Conservation (phyloP, 2,888 invertebrate genomes). For the Amiota communis region DNA sequence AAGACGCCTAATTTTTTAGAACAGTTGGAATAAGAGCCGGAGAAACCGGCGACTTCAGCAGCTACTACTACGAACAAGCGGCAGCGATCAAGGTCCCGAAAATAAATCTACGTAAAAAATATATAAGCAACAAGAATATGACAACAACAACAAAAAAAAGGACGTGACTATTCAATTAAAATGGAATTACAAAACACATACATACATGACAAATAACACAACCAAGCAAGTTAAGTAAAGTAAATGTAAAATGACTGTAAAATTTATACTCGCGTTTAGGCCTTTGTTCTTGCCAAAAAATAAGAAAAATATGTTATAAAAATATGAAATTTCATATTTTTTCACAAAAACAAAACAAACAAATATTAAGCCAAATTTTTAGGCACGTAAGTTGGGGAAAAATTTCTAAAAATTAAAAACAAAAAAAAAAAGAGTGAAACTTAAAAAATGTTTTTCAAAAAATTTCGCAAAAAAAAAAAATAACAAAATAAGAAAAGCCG, state of each 20-base stretch:
- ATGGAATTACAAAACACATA: slow-evolving; percentile 30
- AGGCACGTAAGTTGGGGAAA: slow-evolving; percentile 8
- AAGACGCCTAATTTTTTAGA: slow-evolving; percentile 99
- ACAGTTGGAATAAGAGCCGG: slow-evolving; percentile 86
- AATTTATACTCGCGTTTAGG: slow-evolving; percentile 79
- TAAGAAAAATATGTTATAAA: neutral
- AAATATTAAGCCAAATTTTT: slow-evolving; percentile 28
- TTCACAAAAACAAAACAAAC: slow-evolving; percentile 45
- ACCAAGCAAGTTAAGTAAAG: neutral
- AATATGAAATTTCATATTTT: slow-evolving; percentile 40
- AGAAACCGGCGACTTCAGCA: slow-evolving; percentile 51
- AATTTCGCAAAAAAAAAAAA: slow-evolving; percentile 45
- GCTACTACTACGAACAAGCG: slow-evolving; percentile 42
- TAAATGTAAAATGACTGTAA: slow-evolving; percentile 70
- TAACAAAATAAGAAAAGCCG: slow-evolving; percentile 31
- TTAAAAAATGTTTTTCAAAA: slow-evolving; percentile 52
- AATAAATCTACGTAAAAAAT: slow-evolving; percentile 62
- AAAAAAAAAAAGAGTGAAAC: neutral
- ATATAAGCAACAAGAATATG: slow-evolving; percentile 42
- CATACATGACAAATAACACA: slow-evolving; percentile 1
- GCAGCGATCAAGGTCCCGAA: slow-evolving; percentile 39
- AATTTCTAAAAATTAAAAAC: neutral
- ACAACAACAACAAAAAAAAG: slow-evolving; percentile 36
- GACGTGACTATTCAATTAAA: slow-evolving; percentile 32
- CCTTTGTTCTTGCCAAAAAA: slow-evolving; percentile 78